Evolutionary conservation across 1,140 invertebrate genomes (phyloP).

Genomic region (Heliconius eleuchia): DNA sequence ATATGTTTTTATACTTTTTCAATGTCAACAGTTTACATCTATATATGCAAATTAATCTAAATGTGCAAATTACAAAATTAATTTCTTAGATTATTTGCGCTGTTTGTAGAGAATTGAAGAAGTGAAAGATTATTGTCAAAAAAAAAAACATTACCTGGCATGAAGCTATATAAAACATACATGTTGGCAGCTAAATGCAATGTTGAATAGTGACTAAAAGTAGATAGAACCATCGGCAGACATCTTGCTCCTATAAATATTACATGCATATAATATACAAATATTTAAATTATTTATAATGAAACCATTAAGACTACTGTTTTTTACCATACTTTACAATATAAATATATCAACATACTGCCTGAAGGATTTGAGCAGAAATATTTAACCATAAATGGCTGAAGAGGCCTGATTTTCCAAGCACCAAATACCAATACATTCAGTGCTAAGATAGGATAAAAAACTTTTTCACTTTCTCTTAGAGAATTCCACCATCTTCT

Average conservation of each 20-base stretch:
- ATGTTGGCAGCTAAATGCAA: slow-evolving; percentile 96
- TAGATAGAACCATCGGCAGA: slow-evolving; percentile 94
- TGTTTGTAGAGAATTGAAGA: neutral
- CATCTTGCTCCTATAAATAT: slow-evolving; percentile 84
- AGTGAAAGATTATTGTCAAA: neutral
- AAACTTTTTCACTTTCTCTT: slow-evolving; percentile 88
- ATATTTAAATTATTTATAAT: neutral
- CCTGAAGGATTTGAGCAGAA: slow-evolving; percentile 92
- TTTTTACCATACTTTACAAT: neutral
- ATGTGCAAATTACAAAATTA: too few species aligned
- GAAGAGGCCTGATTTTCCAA: slow-evolving; percentile 90
- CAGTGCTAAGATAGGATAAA: slow-evolving; percentile 88
- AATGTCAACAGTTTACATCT: too few species aligned
- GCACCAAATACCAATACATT: slow-evolving; percentile 92
- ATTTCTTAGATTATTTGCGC: too few species aligned
- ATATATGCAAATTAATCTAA: too few species aligned
- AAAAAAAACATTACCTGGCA: slow-evolving; percentile 73
- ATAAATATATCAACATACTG: slow-evolving; percentile 76
- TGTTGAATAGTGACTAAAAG: slow-evolving; percentile 95
- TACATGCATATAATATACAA: neutral
- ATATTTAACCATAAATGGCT: slow-evolving; percentile 90
- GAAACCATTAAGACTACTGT: neutral
- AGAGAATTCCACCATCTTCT: slow-evolving; percentile 89
- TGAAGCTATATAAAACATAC: slow-evolving; percentile 96
- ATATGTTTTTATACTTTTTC: neutral